Evolutionary conservation across 2,888 invertebrate genomes (phyloP), one percentile per base, ranked within the genome.

Genomic region (Amiota minor): DNA sequence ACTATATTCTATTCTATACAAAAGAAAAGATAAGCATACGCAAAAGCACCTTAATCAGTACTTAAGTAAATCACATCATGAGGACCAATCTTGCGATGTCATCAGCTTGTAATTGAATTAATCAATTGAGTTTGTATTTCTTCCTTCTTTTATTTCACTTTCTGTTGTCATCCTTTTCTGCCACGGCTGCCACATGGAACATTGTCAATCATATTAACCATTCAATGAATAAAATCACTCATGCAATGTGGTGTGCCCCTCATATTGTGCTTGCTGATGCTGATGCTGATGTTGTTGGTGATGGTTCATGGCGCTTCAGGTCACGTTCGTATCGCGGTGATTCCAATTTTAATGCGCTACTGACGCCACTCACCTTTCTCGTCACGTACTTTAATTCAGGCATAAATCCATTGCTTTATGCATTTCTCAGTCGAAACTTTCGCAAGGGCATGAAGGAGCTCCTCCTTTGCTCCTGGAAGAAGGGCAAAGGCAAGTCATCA

Each of bases 381-480:
- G 92, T 96, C 80, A 93, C 97, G 61, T 98, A 97, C 89, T 93
- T 95, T 89, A 97, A 97, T 91, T 97, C 96, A 18, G 97, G 95
- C 67, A 93, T 97, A 77, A 97, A 98, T 90, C 97, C 97, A 0
- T 91, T 97, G 70, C 91, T 98, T 10, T 98, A 97, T 90, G 97
- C 97, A 4, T 96, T 97, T 88, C 91, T 97, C 71, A 93, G 93
- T 6, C 93, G 94, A 76, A 95, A 95, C 86, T 96, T 96, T 89
- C 92, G 96, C 72, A 94, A 94, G 85, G 96, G 96, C 20, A 96
- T 97, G 93, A 92, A 93, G 76, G 97, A 97, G 88, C 91, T 96
- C 35, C 89, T 96, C 50, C 91, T 93, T 75, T 95, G 95, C 86
- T 91, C 91, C 18, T 88, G 89, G 82, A 89, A 89, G 77, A 89